Evolutionary conservation across 1,140 invertebrate species (phyloP).

Genomic region (Elysia chlorotica): DNA sequence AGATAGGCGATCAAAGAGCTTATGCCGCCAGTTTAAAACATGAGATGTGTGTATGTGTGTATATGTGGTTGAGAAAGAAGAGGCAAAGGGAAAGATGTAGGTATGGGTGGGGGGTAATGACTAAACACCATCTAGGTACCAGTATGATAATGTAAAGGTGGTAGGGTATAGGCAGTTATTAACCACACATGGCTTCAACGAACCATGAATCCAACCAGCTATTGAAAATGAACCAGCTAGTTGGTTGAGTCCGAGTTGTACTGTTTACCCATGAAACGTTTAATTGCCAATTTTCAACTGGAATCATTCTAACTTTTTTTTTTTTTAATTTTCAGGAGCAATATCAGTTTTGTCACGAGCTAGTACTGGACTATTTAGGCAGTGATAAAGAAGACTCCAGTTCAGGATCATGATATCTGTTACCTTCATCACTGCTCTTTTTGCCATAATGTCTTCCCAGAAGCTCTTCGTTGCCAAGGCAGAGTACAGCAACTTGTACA

Average conservation of each 20-base stretch:
- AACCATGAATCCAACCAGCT: background rate
- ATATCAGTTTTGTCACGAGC: constrained; percentile 51
- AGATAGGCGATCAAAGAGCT: too few relatives aligned
- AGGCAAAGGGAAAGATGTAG: too few relatives aligned
- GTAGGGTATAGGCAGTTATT: background rate
- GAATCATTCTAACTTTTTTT: background rate
- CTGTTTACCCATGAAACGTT: background rate
- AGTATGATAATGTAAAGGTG: background rate
- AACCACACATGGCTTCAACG: too few relatives aligned
- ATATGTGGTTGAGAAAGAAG: too few relatives aligned
- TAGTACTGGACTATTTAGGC: constrained; percentile 43
- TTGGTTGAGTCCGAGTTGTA: background rate
- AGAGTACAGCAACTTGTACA: background rate
- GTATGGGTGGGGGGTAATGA: too few relatives aligned
- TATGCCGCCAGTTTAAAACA: too few relatives aligned
- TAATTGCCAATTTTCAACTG: background rate
- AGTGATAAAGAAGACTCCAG: constrained; percentile 11
- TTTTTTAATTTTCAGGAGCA: constrained; percentile 44
- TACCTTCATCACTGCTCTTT: background rate
- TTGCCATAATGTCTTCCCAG: background rate
- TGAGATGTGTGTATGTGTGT: too few relatives aligned
- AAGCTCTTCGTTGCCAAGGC: background rate
- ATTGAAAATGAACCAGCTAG: background rate
- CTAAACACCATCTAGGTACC: too few relatives aligned
- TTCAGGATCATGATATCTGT: constrained; percentile 10